Conservation (phyloP, 2,797 vertebrate genomes). For the Pelodytes ibericus region DNA sequence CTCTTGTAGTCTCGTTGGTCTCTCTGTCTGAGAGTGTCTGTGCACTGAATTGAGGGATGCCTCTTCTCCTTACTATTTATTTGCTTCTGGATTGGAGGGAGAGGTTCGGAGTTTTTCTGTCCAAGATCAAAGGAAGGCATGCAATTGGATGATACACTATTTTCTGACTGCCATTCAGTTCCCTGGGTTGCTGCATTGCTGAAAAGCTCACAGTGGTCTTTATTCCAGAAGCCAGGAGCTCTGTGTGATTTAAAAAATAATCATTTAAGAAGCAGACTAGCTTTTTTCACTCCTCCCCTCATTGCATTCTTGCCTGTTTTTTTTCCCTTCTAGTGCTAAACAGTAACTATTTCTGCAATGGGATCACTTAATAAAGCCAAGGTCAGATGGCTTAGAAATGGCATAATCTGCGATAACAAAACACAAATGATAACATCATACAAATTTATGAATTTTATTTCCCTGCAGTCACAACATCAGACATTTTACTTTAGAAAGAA, state of each 20-base stretch:
- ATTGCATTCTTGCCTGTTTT: slow-evolving; percentile 63
- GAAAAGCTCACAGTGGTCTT: slow-evolving; percentile 56
- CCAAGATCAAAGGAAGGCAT: slow-evolving; percentile 68
- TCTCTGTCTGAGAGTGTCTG: slow-evolving; percentile 55
- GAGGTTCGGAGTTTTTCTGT: slow-evolving; percentile 63
- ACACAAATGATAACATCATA: slow-evolving; percentile 77
- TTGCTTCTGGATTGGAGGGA: slow-evolving; percentile 68
- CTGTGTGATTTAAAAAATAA: slow-evolving; percentile 56
- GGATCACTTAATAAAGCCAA: slow-evolving; percentile 73
- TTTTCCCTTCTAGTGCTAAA: slow-evolving; percentile 63
- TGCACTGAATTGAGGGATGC: slow-evolving; percentile 54
- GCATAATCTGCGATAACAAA: slow-evolving; percentile 76
- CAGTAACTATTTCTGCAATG: slow-evolving; percentile 69
- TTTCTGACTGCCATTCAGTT: slow-evolving; percentile 67
- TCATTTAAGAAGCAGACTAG: slow-evolving; percentile 67
- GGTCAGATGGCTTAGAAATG: slow-evolving; percentile 73
- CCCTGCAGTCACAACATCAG: slow-evolving; percentile 79
- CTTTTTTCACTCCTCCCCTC: slow-evolving; percentile 59
- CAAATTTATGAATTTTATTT: slow-evolving; percentile 75
- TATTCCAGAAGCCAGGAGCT: slow-evolving; percentile 57
- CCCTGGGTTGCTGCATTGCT: slow-evolving; percentile 65
- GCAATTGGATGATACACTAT: slow-evolving; percentile 63
- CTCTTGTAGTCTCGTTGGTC: slow-evolving; percentile 57
- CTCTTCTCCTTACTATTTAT: slow-evolving; percentile 65
- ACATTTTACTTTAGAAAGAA: slow-evolving; percentile 80